Evolutionary conservation across 2,797 vertebrate genomes (phyloP), one percentile per base, ranked within the genome.

Genomic region (Chaetodon trifasciatus): DNA sequence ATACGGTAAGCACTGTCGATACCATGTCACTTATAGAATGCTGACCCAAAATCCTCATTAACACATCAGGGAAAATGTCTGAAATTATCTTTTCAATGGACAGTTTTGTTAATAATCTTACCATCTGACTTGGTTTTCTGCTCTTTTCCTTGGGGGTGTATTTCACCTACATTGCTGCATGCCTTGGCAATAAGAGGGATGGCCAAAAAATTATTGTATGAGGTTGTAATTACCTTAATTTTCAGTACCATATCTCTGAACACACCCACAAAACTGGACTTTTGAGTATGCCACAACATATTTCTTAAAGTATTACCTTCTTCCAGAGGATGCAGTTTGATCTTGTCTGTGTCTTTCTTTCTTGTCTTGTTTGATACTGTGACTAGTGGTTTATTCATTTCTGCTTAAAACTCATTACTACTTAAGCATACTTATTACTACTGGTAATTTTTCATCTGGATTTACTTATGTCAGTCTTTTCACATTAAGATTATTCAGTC

Each of bases 1-100:
- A 40, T 87, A 87, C 78, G 47, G 86, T 85, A 86, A 90, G 68
- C 64, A 8, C 12, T 28, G 74, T 89, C 87, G 21, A 86, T 88
- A 74, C 40, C 11, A 39, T 76, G 70, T 79, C 70, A 79, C 70
- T 77, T 76, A 79, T 6, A 79, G 44, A 79, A 35, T 1, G 1
- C 74, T 46, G 35, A 84, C 46, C 61, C 9, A 53, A 82, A 70
- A 64, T 76, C 3, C 16, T 15, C 15, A 47, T 35, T 24, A 76
- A 50, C 17, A 42, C 24, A n/a, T 55, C 23, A 42, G 44, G 53
- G 63, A 39, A 72, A 64, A 73, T 6, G 24, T 32, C 75, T 65
- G n/a, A 69, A 44, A 17, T n/a, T 21, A 17, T n/a, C 13, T 57
- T 44, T 52, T 37, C 13, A 44, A 44, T 9, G 42, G 42, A 44